Conservation (phyloP, 2,113 vertebrate genomes). For the Gracilinanus agilis region DNA sequence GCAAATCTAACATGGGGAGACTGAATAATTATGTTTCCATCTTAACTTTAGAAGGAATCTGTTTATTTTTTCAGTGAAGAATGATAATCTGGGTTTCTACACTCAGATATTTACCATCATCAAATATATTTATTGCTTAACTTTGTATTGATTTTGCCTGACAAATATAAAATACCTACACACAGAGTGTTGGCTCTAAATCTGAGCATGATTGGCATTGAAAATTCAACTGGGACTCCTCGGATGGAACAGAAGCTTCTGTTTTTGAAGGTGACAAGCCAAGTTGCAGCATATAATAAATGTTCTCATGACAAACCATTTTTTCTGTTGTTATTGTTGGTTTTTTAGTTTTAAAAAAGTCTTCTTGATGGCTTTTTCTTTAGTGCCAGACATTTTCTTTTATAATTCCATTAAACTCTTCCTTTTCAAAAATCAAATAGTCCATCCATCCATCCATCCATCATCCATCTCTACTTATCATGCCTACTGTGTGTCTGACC, state of each 20-base stretch:
- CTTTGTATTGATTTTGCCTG: slow-evolving; percentile 64
- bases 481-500: background rate
- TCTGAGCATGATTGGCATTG: slow-evolving; percentile 44
- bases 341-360: background rate
- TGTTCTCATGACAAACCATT: background rate
- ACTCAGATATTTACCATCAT: slow-evolving; percentile 70
- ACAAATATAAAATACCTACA: slow-evolving; percentile 38
- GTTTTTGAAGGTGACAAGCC: background rate
- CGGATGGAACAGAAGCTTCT: background rate
- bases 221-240: slow-evolving; percentile 12
- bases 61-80: slow-evolving; percentile 69
- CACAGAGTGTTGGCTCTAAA: slow-evolving; percentile 18
- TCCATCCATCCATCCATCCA: background rate
- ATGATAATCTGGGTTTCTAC: slow-evolving; percentile 50
- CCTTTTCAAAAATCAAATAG: background rate
- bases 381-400: background rate
- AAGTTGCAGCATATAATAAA: background rate
- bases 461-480: background rate
- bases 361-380: background rate
- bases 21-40: slow-evolving; percentile 71
- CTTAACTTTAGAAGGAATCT: slow-evolving; percentile 66
- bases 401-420: background rate
- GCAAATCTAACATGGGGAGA: slow-evolving; percentile 69
- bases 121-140: slow-evolving; percentile 64
- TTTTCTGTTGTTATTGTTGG: background rate